Base-by-base conservation (phyloP, 2,113 vertebrate genomes). In the Uria lomvia region DNA sequence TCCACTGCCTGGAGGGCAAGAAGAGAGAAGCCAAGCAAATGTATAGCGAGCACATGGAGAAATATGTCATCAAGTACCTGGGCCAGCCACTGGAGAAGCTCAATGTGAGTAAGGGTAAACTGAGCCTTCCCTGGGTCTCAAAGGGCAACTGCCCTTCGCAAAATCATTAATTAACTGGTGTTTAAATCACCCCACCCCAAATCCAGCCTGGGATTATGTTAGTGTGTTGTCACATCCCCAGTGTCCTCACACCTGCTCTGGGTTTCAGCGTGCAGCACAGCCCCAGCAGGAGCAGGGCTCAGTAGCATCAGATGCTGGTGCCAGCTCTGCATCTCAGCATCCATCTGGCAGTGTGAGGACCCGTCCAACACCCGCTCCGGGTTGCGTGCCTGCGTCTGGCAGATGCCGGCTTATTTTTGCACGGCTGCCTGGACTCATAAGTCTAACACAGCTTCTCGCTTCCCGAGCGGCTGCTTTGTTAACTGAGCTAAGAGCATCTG, bases 61-160 rank as follows among this genome's bases (percentile, higher is more conserved):
- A 93, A 76, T 97, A 92, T 0, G 38, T 97, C 81, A 36, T 49
- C 71, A 68, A 7, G 1, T 72, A 85, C 60, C 88, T 96, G 88
- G 96, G 95, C 32, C 96, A 96, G 43, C 94, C 95, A 3, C 89
- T 97, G 87, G 96, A 97, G 71, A 96, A 94, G 50, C 96, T 98
- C 59, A 74, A 24, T 1, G 97, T 97, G 66, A 95, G 97, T 92
- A 68, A 4, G 56, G 43, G 22, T 16, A 68, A 85, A 32, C 24
- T 9, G 15, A 32, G 8, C 55, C 42, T 55, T 49, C 14, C 6
- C 45, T 29, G 77, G 23, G 11, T 47, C 36, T 73, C 38, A 22
- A 24, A 50, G 24, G 34, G n/a, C 52, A 78, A 49, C 29, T 12
- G 11, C 26, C 29, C 23, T 60, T 45, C 74, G 11, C 52, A 26